Conservation (phyloP, 2,888 invertebrate species). For the Notodonta dromedarius region DNA sequence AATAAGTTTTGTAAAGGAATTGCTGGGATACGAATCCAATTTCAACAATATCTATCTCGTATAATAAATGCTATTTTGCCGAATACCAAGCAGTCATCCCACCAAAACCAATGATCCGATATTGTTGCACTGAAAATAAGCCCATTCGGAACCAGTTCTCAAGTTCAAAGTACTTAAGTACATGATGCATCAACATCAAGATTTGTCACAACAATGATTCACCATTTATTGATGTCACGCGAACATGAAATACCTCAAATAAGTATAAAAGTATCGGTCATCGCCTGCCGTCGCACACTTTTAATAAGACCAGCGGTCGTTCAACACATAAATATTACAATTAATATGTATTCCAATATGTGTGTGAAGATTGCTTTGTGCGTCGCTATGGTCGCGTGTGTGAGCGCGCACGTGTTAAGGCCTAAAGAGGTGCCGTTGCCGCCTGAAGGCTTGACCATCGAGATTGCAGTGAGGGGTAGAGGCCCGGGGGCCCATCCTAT, state of each 20-base stretch:
- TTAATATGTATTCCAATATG: constrained; percentile 25
- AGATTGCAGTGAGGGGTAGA: constrained; percentile 11
- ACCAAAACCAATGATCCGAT: too few relatives aligned
- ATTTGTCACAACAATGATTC: constrained; percentile 1
- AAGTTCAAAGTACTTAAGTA: too few relatives aligned
- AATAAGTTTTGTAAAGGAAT: too few relatives aligned
- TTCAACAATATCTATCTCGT: too few relatives aligned
- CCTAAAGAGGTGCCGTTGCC: constrained; percentile 7
- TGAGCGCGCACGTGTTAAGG: constrained; percentile 13
- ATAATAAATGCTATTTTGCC: too few relatives aligned
- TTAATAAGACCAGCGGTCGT: constrained; percentile 3
- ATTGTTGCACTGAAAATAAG: too few relatives aligned
- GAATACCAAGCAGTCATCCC: too few relatives aligned
- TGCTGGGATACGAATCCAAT: too few relatives aligned
- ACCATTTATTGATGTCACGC: neutral
- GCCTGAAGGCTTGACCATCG: constrained; percentile 4
- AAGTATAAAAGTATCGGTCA: neutral
- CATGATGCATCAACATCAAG: too few relatives aligned
- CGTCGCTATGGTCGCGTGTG: constrained; percentile 14
- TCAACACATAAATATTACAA: constrained; percentile 23
- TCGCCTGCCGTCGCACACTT: neutral
- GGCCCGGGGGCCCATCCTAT: constrained; percentile 10
- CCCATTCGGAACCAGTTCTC: too few relatives aligned
- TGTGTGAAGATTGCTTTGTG: constrained; percentile 8
- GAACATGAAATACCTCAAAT: neutral